phyloP scores from a whole-genome alignment of 2,113 vertebrate genomes.

The Polypterus senegalus region DNA sequence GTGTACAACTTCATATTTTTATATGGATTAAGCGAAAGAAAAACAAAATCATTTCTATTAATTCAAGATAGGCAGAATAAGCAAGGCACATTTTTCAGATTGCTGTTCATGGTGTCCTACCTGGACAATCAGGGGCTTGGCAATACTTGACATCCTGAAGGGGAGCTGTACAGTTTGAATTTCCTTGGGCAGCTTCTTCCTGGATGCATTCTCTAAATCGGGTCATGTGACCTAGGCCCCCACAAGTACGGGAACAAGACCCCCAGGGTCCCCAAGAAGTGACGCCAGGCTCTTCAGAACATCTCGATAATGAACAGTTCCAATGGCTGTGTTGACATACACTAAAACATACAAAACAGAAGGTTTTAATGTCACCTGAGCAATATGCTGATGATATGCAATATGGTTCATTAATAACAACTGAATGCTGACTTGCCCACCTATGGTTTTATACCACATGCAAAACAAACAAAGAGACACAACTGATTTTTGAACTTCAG shows the following conservation, averaged over 20 bases:
- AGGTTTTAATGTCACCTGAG: background rate
- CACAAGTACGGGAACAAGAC: conserved; percentile 63
- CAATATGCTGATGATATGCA: too few species aligned
- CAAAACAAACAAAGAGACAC: too few species aligned
- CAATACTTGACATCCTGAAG: conserved; percentile 55
- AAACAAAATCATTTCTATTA: too few species aligned
- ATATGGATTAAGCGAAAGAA: too few species aligned
- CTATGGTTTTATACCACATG: too few species aligned
- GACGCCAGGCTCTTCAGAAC: conserved; percentile 42
- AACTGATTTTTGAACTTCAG: too few species aligned
- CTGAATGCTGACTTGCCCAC: too few species aligned
- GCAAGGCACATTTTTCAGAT: too few species aligned
- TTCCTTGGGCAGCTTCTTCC: conserved; percentile 41
- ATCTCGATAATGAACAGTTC: conserved; percentile 50
- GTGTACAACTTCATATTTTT: too few species aligned
- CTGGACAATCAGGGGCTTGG: conserved; percentile 56
- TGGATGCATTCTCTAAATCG: conserved; percentile 47
- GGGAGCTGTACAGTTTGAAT: conserved; percentile 48
- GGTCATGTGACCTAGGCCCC: conserved; percentile 59
- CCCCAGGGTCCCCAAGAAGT: conserved; percentile 60
- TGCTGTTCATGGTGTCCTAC: conserved; percentile 27
- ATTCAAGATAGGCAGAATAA: too few species aligned
- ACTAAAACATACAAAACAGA: conserved; percentile 28
- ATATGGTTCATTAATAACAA: too few species aligned
- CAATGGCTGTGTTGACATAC: conserved; percentile 54